phyloP scores from a whole-genome alignment of 2,113 vertebrate species.

The Oncorhynchus masou region DNA sequence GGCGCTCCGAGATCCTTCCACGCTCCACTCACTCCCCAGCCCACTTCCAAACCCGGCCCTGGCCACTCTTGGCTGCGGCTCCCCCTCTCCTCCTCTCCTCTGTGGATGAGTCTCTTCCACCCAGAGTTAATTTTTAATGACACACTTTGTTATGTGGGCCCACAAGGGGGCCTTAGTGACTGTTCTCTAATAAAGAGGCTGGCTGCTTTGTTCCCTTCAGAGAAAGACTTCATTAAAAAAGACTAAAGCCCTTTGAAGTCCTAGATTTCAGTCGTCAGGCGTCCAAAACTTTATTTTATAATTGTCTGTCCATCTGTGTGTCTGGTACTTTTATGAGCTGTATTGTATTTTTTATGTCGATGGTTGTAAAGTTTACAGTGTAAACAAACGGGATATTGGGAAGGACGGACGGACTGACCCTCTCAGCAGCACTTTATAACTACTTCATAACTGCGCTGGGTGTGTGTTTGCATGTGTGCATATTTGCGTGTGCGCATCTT shows the following conservation, averaged over 20 bases:
- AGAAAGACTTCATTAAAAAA: constrained; percentile 66
- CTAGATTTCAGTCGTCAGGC: constrained; percentile 43
- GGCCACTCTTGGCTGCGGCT: constrained; percentile 33
- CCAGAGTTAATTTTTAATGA: constrained; percentile 70
- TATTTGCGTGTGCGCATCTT: not conserved
- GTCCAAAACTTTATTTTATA: constrained; percentile 49
- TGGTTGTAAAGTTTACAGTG: not conserved
- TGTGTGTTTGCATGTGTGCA: not conserved
- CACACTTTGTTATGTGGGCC: constrained; percentile 67
- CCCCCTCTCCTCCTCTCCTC: constrained; percentile 54
- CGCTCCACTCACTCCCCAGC: constrained; percentile 26
- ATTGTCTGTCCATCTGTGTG: constrained; percentile 43
- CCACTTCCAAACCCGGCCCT: not conserved
- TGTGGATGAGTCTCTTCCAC: constrained; percentile 60
- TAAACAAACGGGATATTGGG: constrained; percentile 29
- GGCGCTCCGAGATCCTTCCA: constrained; percentile 3
- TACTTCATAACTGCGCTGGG: constrained; percentile 23
- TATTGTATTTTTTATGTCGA: constrained; percentile 31
- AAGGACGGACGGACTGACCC: constrained; percentile 45
- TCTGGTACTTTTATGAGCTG: constrained; percentile 21
- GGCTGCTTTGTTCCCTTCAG: constrained; percentile 53
- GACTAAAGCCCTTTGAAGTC: constrained; percentile 50
- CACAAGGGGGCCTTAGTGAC: constrained; percentile 55
- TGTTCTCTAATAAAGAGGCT: constrained; percentile 63
- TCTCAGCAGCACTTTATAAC: constrained; percentile 35